Conservation (phyloP, 1,140 invertebrate species). For the Heliconius hewitsoni region DNA sequence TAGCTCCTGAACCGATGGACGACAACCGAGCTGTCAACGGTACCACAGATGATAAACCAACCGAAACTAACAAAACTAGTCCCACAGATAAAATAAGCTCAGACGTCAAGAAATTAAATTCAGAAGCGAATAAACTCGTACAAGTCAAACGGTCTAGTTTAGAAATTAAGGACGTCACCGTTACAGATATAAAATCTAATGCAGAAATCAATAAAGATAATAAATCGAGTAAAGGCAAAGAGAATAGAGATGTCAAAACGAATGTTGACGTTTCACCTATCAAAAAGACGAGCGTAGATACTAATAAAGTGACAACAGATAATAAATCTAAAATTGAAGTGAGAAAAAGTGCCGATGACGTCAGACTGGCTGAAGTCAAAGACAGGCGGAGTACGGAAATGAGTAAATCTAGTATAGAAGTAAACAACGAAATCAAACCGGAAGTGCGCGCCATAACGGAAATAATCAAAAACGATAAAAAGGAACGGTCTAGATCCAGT, state of each 20-base stretch:
- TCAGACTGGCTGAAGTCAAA: slow-evolving; percentile 38
- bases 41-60: slow-evolving; percentile 33
- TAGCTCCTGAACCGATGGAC: slow-evolving; percentile 20
- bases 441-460: slow-evolving; percentile 30
- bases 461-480: slow-evolving; percentile 32
- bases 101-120: slow-evolving; percentile 45
- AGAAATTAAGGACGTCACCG: slow-evolving; percentile 23
- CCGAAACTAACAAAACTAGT: slow-evolving; percentile 35
- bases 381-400: slow-evolving; percentile 27
- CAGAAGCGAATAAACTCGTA: slow-evolving; percentile 35
- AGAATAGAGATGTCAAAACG: slow-evolving; percentile 17
- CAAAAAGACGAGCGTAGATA: slow-evolving; percentile 20
- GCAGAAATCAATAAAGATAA: slow-evolving; percentile 13
- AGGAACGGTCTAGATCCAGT: slow-evolving; percentile 44
- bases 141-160: slow-evolving; percentile 10
- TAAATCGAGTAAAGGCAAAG: slow-evolving; percentile 1
- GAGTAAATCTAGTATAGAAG: slow-evolving; percentile 36
- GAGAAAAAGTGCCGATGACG: slow-evolving; percentile 41
- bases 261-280: slow-evolving; percentile 17
- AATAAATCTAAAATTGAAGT: slow-evolving; percentile 37
- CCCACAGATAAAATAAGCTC: slow-evolving; percentile 42
- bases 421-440: slow-evolving; percentile 28
- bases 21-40: slow-evolving; percentile 38
- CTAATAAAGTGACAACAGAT: slow-evolving; percentile 16
- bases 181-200: slow-evolving; percentile 19